Base-by-base conservation (phyloP, 2,797 vertebrate species). In the Holocentrus rufus region DNA sequence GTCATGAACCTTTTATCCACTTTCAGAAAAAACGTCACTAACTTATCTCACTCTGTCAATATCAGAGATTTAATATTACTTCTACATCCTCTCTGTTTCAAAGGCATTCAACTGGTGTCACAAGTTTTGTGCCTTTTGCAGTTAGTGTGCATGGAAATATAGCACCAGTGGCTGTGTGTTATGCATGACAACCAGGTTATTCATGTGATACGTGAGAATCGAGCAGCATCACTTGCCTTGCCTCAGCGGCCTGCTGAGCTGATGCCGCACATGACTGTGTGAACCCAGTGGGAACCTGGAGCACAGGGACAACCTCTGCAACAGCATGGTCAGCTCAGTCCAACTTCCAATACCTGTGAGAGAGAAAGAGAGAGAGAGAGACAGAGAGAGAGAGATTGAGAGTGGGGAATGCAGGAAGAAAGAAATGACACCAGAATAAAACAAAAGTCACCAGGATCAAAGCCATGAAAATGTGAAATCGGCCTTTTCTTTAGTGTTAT, bases 141-240 rank as follows among this genome's bases (percentile, higher is more conserved):
- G 31, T 5, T 18, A 1, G 20, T 2, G 22, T 23, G 22, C 50
- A 22, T 22, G 2, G 2, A 23, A 30, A 30, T 15, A 56, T 14
- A 17, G 5, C 31, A 58, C 8, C 18, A 3, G n/a, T 42, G 34
- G n/a, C 59, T 7, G 5, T 34, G 31, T 34, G 30, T 9, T 58
- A 20, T 36, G 17, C 18, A 31, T 31, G 31, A 46, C 22, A 47
- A 18, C 20, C 4, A 27, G 27, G 27, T 31, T 30, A 23, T 20
- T 17, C 13, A 3, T 11, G 22, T 64, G 2, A 5, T 1, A 65
- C 30, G 44, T 58, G 17, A 57, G 25, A 69, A 1, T 13, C 17
- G 2, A 23, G 59, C 49, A 79, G 81, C 66, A 49, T 80, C 36
- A 52, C 87, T 93, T 93, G 67, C 93, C 92, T 87, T 88, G 81